Evolutionary conservation across 2,888 invertebrate genomes (phyloP).

Genomic region (Panzeria rudis): DNA sequence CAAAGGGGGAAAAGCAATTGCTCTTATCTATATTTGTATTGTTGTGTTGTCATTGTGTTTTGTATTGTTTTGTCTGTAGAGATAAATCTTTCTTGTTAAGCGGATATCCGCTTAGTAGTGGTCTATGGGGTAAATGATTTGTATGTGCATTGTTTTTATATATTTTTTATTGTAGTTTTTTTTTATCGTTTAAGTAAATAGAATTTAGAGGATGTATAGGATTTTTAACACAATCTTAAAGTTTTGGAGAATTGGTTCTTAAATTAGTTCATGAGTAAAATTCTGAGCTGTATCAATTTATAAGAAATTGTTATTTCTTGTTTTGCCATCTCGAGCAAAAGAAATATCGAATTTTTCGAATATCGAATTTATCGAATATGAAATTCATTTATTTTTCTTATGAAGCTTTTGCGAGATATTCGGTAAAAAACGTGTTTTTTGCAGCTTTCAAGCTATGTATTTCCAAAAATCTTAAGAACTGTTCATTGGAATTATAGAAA

Average conservation of each 20-base stretch:
- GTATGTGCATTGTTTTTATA: conserved; percentile 39
- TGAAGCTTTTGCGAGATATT: no score
- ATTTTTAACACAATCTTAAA: conserved; percentile 1
- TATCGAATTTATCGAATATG: no score
- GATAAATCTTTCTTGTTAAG: conserved; percentile 66
- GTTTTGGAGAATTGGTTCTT: background rate
- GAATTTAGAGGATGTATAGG: background rate
- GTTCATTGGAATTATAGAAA: no score
- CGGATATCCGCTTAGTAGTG: conserved; percentile 69
- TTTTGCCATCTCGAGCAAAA: no score
- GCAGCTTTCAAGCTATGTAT: no score
- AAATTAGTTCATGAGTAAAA: background rate
- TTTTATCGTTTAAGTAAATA: background rate
- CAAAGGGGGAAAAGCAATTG: conserved; percentile 14
- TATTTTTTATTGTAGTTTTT: conserved; percentile 7
- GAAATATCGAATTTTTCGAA: no score
- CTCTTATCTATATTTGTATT: conserved; percentile 26
- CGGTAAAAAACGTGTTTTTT: no score
- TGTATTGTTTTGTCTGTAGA: conserved; percentile 45
- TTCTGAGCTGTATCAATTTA: background rate
- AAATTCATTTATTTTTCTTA: no score
- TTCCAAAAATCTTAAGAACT: no score
- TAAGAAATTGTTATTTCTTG: no score
- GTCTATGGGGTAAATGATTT: conserved; percentile 66
- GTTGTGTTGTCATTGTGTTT: conserved; percentile 11